Evolutionary conservation across 1,140 invertebrate genomes (phyloP).

Genomic region (Ditylenchus dipsaci): DNA sequence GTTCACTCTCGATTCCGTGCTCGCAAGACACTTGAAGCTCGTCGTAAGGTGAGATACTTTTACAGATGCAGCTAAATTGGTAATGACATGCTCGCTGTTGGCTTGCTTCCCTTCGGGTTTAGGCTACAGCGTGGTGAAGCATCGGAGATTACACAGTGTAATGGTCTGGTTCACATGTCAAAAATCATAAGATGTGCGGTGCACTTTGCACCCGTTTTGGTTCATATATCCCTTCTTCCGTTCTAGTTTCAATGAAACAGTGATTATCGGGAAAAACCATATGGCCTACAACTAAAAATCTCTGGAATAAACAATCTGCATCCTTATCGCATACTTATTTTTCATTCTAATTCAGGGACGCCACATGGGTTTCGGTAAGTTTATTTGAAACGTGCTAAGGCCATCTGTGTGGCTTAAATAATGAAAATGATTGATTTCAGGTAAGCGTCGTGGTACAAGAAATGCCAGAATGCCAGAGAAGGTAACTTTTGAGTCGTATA

Average conservation of each 20-base stretch:
- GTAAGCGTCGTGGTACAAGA: too few relatives aligned
- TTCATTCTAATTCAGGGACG: constrained; percentile 72
- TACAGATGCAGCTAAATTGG: not conserved
- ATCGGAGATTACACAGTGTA: not conserved
- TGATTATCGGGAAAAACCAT: constrained; percentile 17
- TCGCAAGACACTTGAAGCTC: constrained; percentile 89
- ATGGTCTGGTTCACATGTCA: constrained; percentile 15
- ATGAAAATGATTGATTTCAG: too few relatives aligned
- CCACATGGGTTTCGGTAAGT: constrained; percentile 95
- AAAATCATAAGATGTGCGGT: constrained; percentile 4
- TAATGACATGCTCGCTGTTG: too few relatives aligned
- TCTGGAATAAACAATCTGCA: not conserved
- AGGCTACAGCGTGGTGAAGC: constrained; percentile 14
- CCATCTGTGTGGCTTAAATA: too few relatives aligned
- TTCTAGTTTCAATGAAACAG: constrained; percentile 12
- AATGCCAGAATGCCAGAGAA: constrained; percentile 98
- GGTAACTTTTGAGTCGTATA: too few relatives aligned
- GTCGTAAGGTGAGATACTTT: constrained; percentile 57
- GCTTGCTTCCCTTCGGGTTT: too few relatives aligned
- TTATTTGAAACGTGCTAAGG: constrained; percentile 94
- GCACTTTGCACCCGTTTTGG: constrained; percentile 10
- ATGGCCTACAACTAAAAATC: constrained; percentile 1
- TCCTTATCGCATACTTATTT: not conserved
- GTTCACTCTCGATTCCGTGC: constrained; percentile 94
- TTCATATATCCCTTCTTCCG: too few relatives aligned